A percentile compares a stretch with the other conserved stretches of the same genome.
Evolutionary conservation across 37 sponge, comb jelly and placozoan genomes (phyloP).

Genomic region (Chondrosia reniformis): DNA sequence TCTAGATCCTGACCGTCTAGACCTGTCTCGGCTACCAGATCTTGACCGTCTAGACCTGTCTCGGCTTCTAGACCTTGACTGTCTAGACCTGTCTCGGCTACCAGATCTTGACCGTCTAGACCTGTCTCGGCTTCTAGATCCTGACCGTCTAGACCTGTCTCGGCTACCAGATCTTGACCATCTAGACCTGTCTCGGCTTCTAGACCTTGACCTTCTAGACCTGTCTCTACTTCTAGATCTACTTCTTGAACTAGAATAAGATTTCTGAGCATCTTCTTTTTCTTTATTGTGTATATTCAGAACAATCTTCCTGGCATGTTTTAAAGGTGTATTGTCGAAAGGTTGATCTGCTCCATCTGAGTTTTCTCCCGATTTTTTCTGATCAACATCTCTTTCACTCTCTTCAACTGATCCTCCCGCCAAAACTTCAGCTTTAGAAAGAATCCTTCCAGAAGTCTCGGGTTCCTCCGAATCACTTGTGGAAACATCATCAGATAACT

Average conservation of each 20-base stretch:
- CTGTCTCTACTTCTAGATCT: background rate
- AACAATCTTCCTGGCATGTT: background rate
- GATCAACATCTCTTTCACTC: no score
- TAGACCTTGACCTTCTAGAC: background rate
- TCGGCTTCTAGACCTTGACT: background rate
- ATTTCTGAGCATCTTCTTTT: background rate
- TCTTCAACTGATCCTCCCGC: no score
- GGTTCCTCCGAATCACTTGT: slow-evolving; percentile 12
- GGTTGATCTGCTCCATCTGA: no score
- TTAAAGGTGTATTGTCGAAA: no score
- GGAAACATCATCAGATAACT: background rate
- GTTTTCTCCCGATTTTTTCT: no score
- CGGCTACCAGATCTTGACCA: no score
- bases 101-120: slow-evolving; percentile 1
- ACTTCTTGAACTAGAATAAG: background rate
- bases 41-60: background rate
- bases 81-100: background rate
- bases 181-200: background rate
- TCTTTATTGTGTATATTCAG: background rate
- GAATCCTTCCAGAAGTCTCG: no score
- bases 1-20: background rate
- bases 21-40: background rate
- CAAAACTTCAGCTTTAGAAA: no score
- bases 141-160: no score
- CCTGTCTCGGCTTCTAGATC: background rate